phyloP scores from a whole-genome alignment of 2,113 vertebrate species.

The Daboia siamensis region DNA sequence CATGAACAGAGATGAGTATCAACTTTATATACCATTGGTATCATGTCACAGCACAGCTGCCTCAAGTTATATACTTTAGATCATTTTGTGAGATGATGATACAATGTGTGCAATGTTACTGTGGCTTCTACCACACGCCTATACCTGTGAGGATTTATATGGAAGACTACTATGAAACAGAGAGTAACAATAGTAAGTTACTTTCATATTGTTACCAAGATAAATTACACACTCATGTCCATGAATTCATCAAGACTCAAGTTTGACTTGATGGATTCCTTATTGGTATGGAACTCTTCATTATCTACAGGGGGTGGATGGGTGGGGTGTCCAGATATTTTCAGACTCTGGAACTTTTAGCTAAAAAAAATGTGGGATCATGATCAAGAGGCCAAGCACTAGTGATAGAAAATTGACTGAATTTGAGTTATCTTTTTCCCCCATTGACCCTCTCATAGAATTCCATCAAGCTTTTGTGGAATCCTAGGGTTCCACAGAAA shows the following conservation, averaged over 20 bases:
- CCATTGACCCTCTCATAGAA: neutral
- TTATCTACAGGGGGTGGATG: neutral
- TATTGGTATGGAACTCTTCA: neutral
- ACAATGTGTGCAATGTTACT: neutral
- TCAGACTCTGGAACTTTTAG: neutral
- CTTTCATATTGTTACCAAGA: neutral
- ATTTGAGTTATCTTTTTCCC: neutral
- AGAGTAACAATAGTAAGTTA: neutral
- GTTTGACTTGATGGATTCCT: neutral
- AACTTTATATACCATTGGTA: neutral
- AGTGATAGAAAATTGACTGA: neutral
- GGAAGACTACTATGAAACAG: neutral
- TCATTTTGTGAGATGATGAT: neutral
- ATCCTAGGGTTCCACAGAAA: neutral
- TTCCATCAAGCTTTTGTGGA: neutral
- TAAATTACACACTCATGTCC: neutral
- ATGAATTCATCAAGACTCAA: neutral
- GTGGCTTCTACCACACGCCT: neutral
- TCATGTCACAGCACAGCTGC: neutral
- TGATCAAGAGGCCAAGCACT: neutral
- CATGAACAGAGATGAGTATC: neutral
- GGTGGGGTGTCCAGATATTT: neutral
- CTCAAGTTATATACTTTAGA: neutral
- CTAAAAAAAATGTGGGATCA: neutral
- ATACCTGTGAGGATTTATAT: neutral